phyloP scores from a whole-genome alignment of 2,888 invertebrate genomes.

The Drosophila mayaguana region DNA sequence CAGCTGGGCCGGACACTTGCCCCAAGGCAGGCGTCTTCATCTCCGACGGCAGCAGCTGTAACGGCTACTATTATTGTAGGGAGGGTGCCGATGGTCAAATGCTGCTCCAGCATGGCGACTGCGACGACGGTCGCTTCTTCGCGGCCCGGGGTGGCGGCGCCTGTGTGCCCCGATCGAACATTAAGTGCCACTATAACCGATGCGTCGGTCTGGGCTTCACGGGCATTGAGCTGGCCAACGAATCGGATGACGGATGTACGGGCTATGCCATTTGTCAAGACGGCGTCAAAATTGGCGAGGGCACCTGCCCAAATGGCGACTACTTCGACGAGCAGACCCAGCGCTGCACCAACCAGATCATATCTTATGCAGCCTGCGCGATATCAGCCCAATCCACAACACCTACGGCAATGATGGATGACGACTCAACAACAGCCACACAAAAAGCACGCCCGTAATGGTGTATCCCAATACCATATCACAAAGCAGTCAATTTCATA shows the following conservation, averaged over 20 bases:
- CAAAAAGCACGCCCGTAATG: constrained; percentile 2
- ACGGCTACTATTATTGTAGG: constrained; percentile 80
- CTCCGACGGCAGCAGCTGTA: constrained; percentile 72
- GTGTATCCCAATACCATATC: neutral
- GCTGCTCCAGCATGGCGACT: constrained; percentile 61
- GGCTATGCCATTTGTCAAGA: constrained; percentile 79
- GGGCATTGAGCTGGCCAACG: constrained; percentile 76
- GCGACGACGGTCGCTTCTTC: constrained; percentile 74
- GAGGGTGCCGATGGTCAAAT: constrained; percentile 37
- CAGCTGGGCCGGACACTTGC: constrained; percentile 58
- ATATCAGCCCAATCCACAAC: constrained; percentile 37
- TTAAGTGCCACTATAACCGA: constrained; percentile 71
- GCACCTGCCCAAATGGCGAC: constrained; percentile 68
- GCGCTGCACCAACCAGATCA: constrained; percentile 62
- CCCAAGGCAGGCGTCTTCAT: constrained; percentile 64
- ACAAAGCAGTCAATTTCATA: constrained; percentile 11
- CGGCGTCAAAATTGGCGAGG: constrained; percentile 69
- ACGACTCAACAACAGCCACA: constrained; percentile 23
- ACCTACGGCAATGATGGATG: constrained; percentile 36
- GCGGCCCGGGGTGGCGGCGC: constrained; percentile 63
- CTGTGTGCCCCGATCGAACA: constrained; percentile 70
- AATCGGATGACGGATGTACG: constrained; percentile 72
- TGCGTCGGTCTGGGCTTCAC: constrained; percentile 72
- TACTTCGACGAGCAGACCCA: constrained; percentile 80
- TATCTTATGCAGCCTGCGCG: constrained; percentile 74